phyloP scores from a whole-genome alignment of 1,140 invertebrate species.

The Plodia interpunctella region DNA sequence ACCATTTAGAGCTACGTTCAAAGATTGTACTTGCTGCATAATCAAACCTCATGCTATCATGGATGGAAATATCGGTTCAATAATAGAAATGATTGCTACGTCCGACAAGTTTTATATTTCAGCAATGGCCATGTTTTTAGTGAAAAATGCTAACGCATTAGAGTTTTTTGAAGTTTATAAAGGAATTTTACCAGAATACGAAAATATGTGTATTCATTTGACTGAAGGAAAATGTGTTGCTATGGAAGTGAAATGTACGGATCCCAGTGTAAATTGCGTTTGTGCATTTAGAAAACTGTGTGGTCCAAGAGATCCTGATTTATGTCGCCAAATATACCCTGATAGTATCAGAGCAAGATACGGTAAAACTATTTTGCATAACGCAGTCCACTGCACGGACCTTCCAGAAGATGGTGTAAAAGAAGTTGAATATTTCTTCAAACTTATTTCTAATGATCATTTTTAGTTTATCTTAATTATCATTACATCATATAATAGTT shows the following conservation, averaged over 20 bases:
- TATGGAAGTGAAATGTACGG: constrained; percentile 85
- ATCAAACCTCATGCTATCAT: constrained; percentile 94
- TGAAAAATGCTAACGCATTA: constrained; percentile 87
- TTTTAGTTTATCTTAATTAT: neutral
- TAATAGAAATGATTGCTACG: constrained; percentile 85
- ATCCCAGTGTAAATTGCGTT: constrained; percentile 79
- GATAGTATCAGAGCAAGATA: constrained; percentile 89
- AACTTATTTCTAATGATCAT: constrained; percentile 76
- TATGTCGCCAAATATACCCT: constrained; percentile 90
- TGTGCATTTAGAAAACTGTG: constrained; percentile 89
- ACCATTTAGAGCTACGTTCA: constrained; percentile 78
- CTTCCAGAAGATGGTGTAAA: constrained; percentile 89
- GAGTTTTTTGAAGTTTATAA: constrained; percentile 97
- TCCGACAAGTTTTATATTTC: constrained; percentile 86
- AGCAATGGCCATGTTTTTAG: constrained; percentile 87
- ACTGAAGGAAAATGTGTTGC: constrained; percentile 90
- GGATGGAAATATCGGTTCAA: constrained; percentile 83
- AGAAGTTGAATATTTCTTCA: constrained; percentile 91
- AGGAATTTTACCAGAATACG: constrained; percentile 89
- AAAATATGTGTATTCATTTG: constrained; percentile 88
- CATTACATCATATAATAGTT: neutral
- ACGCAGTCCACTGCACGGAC: constrained; percentile 96
- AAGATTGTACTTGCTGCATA: constrained; percentile 89
- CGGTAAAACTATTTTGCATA: constrained; percentile 89
- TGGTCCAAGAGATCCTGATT: constrained; percentile 92